phyloP scores from a whole-genome alignment of 1,140 invertebrate genomes.

The Panagrolaimus sp. region DNA sequence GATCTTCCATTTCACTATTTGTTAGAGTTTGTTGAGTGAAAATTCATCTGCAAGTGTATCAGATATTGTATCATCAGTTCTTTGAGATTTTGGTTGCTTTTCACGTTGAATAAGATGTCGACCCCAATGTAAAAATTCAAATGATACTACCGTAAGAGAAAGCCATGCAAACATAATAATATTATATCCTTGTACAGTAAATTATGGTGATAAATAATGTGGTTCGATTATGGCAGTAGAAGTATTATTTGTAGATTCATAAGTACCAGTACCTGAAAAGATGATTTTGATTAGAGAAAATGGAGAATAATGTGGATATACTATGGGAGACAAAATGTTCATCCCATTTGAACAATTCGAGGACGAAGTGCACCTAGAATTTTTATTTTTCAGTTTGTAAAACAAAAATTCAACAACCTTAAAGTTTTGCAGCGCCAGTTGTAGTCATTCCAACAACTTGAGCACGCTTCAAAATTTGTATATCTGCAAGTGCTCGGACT shows the following conservation, averaged over 20 bases:
- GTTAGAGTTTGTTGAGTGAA: not conserved
- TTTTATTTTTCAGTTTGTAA: too few species aligned
- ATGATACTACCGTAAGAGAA: not conserved
- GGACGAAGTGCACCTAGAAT: too few species aligned
- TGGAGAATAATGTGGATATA: too few species aligned
- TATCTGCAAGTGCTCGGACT: too few species aligned
- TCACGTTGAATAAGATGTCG: not conserved
- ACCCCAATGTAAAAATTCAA: conserved; percentile 5
- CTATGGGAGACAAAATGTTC: too few species aligned
- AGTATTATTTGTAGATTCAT: not conserved
- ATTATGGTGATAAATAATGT: not conserved
- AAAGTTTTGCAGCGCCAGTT: too few species aligned
- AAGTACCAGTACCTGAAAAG: not conserved
- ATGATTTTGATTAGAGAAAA: too few species aligned
- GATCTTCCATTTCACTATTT: not conserved
- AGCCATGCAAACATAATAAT: conserved; percentile 14
- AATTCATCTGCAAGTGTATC: not conserved
- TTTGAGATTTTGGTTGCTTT: not conserved
- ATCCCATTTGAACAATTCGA: too few species aligned
- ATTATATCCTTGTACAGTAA: not conserved
- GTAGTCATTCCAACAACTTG: too few species aligned
- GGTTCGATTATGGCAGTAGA: not conserved
- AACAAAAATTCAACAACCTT: too few species aligned
- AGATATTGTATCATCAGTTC: not conserved
- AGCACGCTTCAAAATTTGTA: too few species aligned